phyloP scores from a whole-genome alignment of 2,888 invertebrate genomes.

The Lasioglossum figueresi region DNA sequence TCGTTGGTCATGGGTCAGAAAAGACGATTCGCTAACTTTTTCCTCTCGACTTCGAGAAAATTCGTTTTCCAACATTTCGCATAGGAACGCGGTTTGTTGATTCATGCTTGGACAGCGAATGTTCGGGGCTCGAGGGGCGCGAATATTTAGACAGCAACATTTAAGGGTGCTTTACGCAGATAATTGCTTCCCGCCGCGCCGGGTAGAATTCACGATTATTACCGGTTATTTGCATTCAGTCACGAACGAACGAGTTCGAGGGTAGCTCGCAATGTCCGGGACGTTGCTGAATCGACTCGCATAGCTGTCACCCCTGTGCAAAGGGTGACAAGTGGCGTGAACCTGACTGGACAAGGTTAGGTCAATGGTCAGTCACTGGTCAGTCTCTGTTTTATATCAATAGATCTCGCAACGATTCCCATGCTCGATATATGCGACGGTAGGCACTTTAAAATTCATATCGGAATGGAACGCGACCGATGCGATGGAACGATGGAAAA shows the following conservation, averaged over 20 bases:
- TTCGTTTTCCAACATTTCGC: not conserved
- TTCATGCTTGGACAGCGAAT: not conserved
- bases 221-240: not conserved
- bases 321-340: constrained; percentile 45
- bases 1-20: not conserved
- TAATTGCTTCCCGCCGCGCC: not conserved
- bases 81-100: not conserved
- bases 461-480: not conserved
- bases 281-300: constrained; percentile 4
- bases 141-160: not conserved
- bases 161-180: not conserved
- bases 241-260: not conserved
- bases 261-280: not conserved
- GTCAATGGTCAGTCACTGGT: not conserved
- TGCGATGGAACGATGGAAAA: constrained; percentile 3
- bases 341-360: constrained; percentile 58
- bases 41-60: constrained; percentile 11
- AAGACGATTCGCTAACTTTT: constrained; percentile 38
- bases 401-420: not conserved
- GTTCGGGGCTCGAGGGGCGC: not conserved
- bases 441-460: not conserved
- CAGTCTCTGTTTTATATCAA: not conserved
- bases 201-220: not conserved
- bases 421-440: not conserved
- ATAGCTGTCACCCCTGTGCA: constrained; percentile 6